These are phyloP conservation scores for Dryomyza anilis DNA, from an alignment of 2,888 invertebrate genomes.

Conservation along the genomic window DNA sequence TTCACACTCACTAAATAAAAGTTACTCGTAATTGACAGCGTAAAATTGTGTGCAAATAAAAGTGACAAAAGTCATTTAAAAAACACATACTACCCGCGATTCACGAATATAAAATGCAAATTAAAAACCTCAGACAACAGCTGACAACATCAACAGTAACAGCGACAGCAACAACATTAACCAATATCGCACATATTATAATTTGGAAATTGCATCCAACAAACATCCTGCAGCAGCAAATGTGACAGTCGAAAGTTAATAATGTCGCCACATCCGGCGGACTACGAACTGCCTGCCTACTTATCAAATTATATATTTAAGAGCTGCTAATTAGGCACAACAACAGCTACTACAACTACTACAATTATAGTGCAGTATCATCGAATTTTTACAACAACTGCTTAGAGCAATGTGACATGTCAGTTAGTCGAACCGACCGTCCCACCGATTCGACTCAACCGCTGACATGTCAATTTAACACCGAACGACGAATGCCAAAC, in stretches of 20 bases:
- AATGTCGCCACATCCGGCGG: neutral
- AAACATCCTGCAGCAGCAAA: neutral
- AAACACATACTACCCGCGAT: neutral
- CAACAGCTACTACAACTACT: conserved; percentile 1
- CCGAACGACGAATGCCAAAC: conserved; percentile 2
- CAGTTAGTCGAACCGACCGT: neutral
- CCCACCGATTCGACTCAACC: neutral
- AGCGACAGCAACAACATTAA: conserved; percentile 25
- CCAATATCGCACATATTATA: neutral
- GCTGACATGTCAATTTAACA: conserved; percentile 8
- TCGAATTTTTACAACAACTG: neutral
- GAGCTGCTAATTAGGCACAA: conserved; percentile 15
- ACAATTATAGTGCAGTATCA: neutral
- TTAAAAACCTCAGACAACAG: conserved; percentile 14
- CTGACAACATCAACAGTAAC: conserved; percentile 15
- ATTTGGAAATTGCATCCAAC: neutral
- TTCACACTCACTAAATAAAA: neutral
- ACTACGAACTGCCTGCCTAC: neutral
- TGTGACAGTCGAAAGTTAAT: conserved; percentile 3
- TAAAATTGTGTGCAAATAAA: neutral
- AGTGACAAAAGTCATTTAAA: conserved; percentile 9
- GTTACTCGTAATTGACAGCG: neutral
- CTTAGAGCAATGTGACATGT: neutral
- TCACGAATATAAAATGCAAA: conserved; percentile 12
- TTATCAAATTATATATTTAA: conserved; percentile 21